phyloP scores from a whole-genome alignment of 2,113 vertebrate genomes.

The Turnix velox region DNA sequence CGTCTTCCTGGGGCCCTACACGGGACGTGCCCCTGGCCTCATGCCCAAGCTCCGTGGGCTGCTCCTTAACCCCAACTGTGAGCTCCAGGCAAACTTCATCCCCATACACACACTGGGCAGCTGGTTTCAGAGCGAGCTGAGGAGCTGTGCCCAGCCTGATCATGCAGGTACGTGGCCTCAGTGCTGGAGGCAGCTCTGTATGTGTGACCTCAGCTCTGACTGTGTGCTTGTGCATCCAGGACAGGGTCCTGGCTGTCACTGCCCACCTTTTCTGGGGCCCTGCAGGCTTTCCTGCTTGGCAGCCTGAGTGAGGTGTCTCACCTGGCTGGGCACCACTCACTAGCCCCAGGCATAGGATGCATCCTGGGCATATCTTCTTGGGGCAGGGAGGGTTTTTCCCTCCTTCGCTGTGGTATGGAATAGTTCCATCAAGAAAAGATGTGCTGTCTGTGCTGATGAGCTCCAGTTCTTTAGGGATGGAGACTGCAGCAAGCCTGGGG shows the following conservation, averaged over 20 bases:
- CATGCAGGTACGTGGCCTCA: neutral
- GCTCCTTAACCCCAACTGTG: conserved; percentile 87
- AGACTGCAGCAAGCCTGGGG: neutral
- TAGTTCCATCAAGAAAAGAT: neutral
- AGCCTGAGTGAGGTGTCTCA: neutral
- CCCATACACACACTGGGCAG: conserved; percentile 81
- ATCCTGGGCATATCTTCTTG: neutral
- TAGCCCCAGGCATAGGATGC: neutral
- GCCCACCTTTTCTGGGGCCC: neutral
- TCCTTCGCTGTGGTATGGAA: neutral
- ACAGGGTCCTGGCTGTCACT: neutral
- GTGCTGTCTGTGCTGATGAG: neutral
- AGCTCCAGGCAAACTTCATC: conserved; percentile 88
- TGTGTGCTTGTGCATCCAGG: neutral
- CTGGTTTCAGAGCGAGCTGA: conserved; percentile 73
- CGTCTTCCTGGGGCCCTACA: conserved; percentile 86
- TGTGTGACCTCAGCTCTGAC: accelerated
- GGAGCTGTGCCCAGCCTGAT: neutral
- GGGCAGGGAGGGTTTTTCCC: neutral
- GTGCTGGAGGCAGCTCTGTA: neutral
- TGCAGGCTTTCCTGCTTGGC: neutral
- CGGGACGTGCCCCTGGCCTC: conserved; percentile 76
- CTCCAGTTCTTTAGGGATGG: neutral
- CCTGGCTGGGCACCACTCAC: neutral
- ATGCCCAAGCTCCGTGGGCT: conserved; percentile 72